These are phyloP conservation scores for Parochlus steinenii DNA, from an alignment of 2,888 invertebrate genomes.

Conservation along the genomic window DNA sequence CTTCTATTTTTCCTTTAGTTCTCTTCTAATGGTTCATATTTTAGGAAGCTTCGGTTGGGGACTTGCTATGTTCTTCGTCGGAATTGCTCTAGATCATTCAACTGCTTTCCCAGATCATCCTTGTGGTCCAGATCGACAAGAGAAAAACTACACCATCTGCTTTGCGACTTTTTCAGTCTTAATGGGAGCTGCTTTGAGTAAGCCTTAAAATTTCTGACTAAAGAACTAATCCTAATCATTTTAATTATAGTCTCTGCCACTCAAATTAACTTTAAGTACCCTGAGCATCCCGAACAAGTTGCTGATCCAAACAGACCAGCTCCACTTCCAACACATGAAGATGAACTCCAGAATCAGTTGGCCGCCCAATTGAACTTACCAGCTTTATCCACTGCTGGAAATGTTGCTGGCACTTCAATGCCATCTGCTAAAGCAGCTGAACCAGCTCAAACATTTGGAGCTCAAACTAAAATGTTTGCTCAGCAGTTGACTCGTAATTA, in stretches of 20 bases:
- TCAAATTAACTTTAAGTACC: constrained; percentile 51
- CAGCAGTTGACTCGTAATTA: constrained; percentile 87
- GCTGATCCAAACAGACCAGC: constrained; percentile 32
- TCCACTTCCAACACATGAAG: constrained; percentile 42
- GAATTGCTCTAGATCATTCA: constrained; percentile 89
- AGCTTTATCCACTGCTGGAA: constrained; percentile 35
- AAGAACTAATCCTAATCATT: too few relatives aligned
- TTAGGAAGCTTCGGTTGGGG: constrained; percentile 97
- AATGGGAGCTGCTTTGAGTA: constrained; percentile 88
- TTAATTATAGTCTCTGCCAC: constrained; percentile 86
- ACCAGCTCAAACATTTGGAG: constrained; percentile 28
- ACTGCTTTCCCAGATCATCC: constrained; percentile 90
- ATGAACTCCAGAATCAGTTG: constrained; percentile 66
- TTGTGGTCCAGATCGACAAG: constrained; percentile 73
- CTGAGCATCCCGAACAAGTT: constrained; percentile 22
- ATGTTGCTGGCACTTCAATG: constrained; percentile 16
- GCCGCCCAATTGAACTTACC: constrained; percentile 71
- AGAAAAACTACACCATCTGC: constrained; percentile 97
- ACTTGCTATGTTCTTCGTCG: constrained; percentile 95
- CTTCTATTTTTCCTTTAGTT: too few relatives aligned
- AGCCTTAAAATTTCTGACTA: too few relatives aligned
- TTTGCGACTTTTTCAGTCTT: constrained; percentile 94
- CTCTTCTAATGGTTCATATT: too few relatives aligned
- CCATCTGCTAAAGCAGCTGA: constrained; percentile 21
- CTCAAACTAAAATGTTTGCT: constrained; percentile 75